Evolutionary conservation across 2,888 invertebrate species (phyloP).

Genomic region (Drosophila eohydei): DNA sequence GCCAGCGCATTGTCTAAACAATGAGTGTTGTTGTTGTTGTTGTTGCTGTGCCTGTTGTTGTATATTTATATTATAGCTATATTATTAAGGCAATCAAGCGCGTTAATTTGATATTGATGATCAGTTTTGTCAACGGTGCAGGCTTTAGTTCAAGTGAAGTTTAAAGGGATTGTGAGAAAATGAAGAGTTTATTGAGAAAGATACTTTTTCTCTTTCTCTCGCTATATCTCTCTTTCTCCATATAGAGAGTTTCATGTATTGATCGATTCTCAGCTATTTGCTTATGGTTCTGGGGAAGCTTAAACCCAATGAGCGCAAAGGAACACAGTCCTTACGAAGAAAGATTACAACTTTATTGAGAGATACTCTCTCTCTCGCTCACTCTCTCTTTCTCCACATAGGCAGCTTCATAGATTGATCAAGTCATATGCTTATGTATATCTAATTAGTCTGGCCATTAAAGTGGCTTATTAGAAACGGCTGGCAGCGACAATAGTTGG

Average conservation of each 20-base stretch:
- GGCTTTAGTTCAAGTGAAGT: slow-evolving; percentile 18
- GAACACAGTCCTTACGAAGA: background rate
- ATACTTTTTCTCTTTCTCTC: background rate
- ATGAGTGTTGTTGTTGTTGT: slow-evolving; percentile 34
- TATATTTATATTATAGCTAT: slow-evolving; percentile 51
- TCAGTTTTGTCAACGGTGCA: slow-evolving; percentile 62
- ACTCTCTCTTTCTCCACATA: too few relatives aligned
- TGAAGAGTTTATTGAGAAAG: background rate
- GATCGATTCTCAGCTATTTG: slow-evolving; percentile 31
- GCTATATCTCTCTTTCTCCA: background rate
- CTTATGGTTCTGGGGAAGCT: too few relatives aligned
- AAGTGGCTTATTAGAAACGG: slow-evolving; percentile 66
- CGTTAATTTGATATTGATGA: slow-evolving; percentile 65
- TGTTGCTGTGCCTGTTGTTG: slow-evolving; percentile 18
- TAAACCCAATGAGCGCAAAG: background rate
- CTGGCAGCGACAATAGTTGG: slow-evolving; percentile 68
- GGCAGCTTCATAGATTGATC: background rate
- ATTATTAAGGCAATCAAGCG: slow-evolving; percentile 73
- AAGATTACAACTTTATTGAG: slow-evolving; percentile 17
- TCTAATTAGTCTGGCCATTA: slow-evolving; percentile 73
- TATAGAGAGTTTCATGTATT: background rate
- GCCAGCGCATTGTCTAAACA: slow-evolving; percentile 53
- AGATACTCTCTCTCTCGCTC: slow-evolving; percentile 18
- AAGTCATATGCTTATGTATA: slow-evolving; percentile 11
- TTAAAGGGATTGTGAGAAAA: background rate